Conservation (phyloP, 2,113 vertebrate species). For the Connochaetes taurinus region DNA sequence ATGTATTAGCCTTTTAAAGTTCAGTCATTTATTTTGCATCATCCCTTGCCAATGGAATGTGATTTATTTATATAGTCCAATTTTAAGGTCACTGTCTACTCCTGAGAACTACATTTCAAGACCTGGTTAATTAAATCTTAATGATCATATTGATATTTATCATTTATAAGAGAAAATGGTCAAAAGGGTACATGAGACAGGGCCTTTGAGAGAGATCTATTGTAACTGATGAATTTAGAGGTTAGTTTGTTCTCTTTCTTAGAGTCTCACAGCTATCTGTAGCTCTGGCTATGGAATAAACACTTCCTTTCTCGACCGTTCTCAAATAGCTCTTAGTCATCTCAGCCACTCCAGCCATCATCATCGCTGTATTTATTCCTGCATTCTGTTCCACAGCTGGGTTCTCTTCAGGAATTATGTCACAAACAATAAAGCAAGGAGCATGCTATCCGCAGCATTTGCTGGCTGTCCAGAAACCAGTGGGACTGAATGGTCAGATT, state of each 20-base stretch:
- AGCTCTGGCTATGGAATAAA: background rate
- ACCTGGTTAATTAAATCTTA: slow-evolving; percentile 11
- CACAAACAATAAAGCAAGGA: background rate
- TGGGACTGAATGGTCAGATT: background rate
- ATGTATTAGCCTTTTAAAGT: slow-evolving; percentile 9
- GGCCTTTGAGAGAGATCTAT: background rate
- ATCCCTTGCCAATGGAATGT: background rate
- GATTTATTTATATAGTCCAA: slow-evolving; percentile 32
- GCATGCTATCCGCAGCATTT: background rate
- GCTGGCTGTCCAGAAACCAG: background rate
- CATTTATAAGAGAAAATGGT: background rate
- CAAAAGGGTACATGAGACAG: background rate
- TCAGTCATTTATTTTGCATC: slow-evolving; percentile 27
- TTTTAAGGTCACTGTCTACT: slow-evolving; percentile 48
- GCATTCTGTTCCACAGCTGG: background rate
- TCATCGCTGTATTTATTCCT: background rate
- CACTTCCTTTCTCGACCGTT: background rate
- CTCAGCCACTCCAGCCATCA: background rate
- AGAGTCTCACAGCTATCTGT: background rate
- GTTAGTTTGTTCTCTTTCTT: background rate
- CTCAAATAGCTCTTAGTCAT: background rate
- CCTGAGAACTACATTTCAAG: background rate
- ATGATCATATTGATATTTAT: slow-evolving; percentile 45
- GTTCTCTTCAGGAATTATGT: background rate
- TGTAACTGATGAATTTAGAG: background rate